phyloP scores from a whole-genome alignment of 2,113 vertebrate species.

The Ranitomeya imitator region DNA sequence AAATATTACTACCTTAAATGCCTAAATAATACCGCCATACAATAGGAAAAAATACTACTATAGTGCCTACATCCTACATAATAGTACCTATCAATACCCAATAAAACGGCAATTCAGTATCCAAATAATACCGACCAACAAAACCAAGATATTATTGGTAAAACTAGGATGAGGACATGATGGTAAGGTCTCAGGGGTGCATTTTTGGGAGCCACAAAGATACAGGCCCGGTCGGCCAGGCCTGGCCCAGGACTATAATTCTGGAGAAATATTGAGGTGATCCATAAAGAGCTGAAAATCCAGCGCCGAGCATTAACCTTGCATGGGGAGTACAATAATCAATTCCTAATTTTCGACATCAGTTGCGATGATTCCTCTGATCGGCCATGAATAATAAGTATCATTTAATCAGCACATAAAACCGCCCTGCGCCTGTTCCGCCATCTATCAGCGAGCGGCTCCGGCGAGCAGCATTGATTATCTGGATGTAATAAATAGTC shows the following conservation, averaged over 20 bases:
- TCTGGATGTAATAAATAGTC: constrained; percentile 15
- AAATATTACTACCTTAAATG: too few relatives aligned
- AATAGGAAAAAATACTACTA: too few relatives aligned
- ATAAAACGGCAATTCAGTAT: too few relatives aligned
- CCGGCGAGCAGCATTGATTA: constrained; percentile 22
- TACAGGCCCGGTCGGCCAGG: too few relatives aligned
- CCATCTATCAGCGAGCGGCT: neutral
- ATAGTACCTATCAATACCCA: too few relatives aligned
- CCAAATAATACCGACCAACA: too few relatives aligned
- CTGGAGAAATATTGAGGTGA: neutral
- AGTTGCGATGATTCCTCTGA: constrained; percentile 12
- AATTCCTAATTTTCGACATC: constrained; percentile 47
- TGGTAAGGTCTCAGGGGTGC: too few relatives aligned
- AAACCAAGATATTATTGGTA: too few relatives aligned
- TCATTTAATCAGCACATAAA: neutral
- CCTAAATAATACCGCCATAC: too few relatives aligned
- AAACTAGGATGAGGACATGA: too few relatives aligned
- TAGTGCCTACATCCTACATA: too few relatives aligned
- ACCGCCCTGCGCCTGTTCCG: neutral
- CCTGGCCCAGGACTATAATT: neutral
- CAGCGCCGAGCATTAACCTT: neutral
- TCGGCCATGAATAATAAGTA: constrained; percentile 37
- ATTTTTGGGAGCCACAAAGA: too few relatives aligned
- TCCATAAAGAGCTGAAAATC: neutral
- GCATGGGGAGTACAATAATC: neutral